Conservation (phyloP, 2,888 invertebrate genomes). For the Chaetogeoica ovagalla region DNA sequence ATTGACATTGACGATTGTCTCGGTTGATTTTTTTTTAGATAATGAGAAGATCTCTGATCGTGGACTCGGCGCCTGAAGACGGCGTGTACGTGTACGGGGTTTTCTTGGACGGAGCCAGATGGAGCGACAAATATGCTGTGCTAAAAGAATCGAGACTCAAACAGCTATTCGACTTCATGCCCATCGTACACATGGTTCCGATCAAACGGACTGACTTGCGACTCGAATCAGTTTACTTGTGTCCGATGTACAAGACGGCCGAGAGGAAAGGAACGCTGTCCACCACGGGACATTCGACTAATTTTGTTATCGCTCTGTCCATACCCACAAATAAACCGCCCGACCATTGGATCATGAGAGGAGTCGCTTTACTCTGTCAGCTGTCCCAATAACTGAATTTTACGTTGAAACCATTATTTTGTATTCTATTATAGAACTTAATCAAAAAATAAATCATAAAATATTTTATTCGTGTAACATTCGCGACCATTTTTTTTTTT, state of each 20-base stretch:
- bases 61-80: slow-evolving; percentile 61
- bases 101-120: slow-evolving; percentile 84
- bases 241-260: slow-evolving; percentile 81
- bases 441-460: no score
- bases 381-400: slow-evolving; percentile 65
- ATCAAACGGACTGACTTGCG: slow-evolving; percentile 63
- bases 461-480: no score
- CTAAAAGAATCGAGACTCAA: slow-evolving; percentile 76
- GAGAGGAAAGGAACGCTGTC: slow-evolving; percentile 77
- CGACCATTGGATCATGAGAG: slow-evolving; percentile 81
- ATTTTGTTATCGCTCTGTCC: slow-evolving; percentile 77
- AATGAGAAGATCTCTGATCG: not conserved
- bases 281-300: slow-evolving; percentile 84
- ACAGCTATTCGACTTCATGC: slow-evolving; percentile 77
- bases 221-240: slow-evolving; percentile 67
- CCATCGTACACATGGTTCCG: slow-evolving; percentile 76
- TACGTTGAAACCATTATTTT: no score
- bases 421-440: no score
- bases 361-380: slow-evolving; percentile 77
- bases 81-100: slow-evolving; percentile 75
- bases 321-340: slow-evolving; percentile 69
- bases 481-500: no score
- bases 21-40: not conserved
- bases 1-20: no score
- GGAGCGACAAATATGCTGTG: slow-evolving; percentile 67